Base-by-base conservation (phyloP, 2,888 invertebrate species). In the Adineta ricciae region DNA sequence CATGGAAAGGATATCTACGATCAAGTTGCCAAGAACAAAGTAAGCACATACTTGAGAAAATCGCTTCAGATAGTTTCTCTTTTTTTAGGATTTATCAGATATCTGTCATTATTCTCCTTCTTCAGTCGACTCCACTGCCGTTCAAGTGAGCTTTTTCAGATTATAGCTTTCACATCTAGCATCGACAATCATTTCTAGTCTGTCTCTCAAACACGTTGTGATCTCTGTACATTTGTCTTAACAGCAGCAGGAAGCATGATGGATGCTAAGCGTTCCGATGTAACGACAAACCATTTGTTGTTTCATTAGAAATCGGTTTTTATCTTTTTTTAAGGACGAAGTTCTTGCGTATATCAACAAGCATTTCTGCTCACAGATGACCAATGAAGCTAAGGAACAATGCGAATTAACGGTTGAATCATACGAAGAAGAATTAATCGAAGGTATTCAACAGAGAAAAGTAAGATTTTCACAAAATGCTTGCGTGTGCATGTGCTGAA, bases 211-310 rank as follows among this genome's bases (percentile, higher is more conserved):
- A 41, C 50, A 52, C 72, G 38, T 24, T 85, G 85, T 82, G 83
- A 84, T 72, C 36, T 84, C 52, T 85, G 85, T 52, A 85, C 85
- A 54, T 56, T 84, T 27, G 84, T 85, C 32, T 73, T 84, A 50
- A n/a, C 83, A 27, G 32, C 72, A 54, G 50, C 72, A 36, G 78
- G 84, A 52, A 19, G 46, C 24, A 84, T 85, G 84, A 24, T 85
- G 19, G 27, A 73, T 21, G 73, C 11, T 36, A 78, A 84, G 78
- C 36, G 24, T 82, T 52, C 73, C 19, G 83, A 84, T 14, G 56
- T 27, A 72, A 46, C 5, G 46, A 46, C 11, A 46, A 41, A 38
- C 24, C 3, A 36, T 21, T n/a, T n/a, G 8, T 41, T 5, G 24
- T 3, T 16, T 41, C 38, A 24, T 0, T 8, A 38, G 11, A 11